Percentiles rank a stretch among this genome's conserved stretches.
Evolutionary conservation across 1,140 invertebrate species (phyloP).

Genomic region (Lepidurus couesii): DNA sequence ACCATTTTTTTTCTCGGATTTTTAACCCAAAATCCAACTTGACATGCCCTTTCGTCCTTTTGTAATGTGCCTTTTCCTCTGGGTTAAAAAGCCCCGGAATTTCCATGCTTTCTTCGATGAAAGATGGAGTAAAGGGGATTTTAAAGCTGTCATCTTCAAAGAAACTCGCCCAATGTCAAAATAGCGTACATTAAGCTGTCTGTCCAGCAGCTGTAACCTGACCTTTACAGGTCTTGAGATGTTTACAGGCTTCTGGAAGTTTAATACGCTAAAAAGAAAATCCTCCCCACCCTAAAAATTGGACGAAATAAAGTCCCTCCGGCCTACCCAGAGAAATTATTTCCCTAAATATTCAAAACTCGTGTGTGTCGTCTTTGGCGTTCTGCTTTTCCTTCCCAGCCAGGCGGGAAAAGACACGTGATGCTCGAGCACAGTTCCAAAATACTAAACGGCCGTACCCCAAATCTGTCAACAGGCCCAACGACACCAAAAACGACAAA

Average conservation of each 20-base stretch:
- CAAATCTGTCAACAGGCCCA: conserved; percentile 7
- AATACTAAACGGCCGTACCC: conserved; percentile 16
- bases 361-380: neutral
- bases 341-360: neutral
- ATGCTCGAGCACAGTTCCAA: conserved; percentile 13
- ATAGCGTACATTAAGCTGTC: conserved; percentile 22
- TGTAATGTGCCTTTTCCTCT: neutral
- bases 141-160: conserved; percentile 20
- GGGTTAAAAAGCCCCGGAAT: neutral
- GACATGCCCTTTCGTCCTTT: neutral
- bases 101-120: neutral
- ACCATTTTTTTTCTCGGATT: neutral
- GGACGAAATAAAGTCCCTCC: neutral
- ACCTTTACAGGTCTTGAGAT: conserved; percentile 13
- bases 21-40: neutral
- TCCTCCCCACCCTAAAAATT: neutral
- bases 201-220: conserved; percentile 16
- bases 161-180: conserved; percentile 2
- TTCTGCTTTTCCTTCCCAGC: neutral
- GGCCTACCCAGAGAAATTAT: neutral
- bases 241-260: neutral
- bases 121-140: neutral
- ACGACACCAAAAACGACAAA: neutral
- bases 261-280: conserved; percentile 10
- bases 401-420: neutral